Base-by-base conservation (phyloP, 2,113 vertebrate species). In the Perccottus glenii region DNA sequence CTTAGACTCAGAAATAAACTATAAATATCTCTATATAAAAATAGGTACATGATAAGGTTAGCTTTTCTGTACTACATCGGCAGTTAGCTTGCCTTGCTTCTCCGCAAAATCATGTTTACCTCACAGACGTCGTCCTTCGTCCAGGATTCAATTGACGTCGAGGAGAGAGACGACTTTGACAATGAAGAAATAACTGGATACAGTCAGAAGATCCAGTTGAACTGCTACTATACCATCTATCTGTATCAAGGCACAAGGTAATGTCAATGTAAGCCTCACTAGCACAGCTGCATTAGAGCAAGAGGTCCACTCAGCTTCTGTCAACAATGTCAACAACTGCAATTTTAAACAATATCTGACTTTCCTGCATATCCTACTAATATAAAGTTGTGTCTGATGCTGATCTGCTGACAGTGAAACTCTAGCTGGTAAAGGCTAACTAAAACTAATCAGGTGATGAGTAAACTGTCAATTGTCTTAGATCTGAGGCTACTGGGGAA, bases 171-270 rank as follows among this genome's bases (percentile, higher is more conserved):
- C 61, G 93, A 93, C 55, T 92, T 93, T 66, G 96, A 98, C 76
- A 94, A 87, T 72, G 97, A 98, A 60, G 96, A 98, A 3, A 93
- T 94, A 3, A 59, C 92, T 10, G 82, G 77, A 8, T 93, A 87
- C 72, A 82, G 73, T 11, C 94, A 94, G 81, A 95, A 95, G 79
- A 89, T 80, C 42, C 94, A 92, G 49, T 90, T 93, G 70, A 94
- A 90, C 88, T 94, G 93, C 62, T 96, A 96, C 83, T 97, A 97
- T 85, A 87, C 94, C 48, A 93, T 97, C 32, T 97, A 97, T 84
- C 83, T 94, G 33, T 97, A 96, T 80, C 92, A 91, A 51, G 90
- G 93, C 86, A 90, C 93, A 77, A 94, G 96, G 97, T 97, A 90
- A 90, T 10, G 14, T 50, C 16, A 50, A 9, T 19, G 48, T 50